These are phyloP conservation scores for Caracal caracal DNA, from an alignment of 2,113 vertebrate species.

Conservation along the genomic window DNA sequence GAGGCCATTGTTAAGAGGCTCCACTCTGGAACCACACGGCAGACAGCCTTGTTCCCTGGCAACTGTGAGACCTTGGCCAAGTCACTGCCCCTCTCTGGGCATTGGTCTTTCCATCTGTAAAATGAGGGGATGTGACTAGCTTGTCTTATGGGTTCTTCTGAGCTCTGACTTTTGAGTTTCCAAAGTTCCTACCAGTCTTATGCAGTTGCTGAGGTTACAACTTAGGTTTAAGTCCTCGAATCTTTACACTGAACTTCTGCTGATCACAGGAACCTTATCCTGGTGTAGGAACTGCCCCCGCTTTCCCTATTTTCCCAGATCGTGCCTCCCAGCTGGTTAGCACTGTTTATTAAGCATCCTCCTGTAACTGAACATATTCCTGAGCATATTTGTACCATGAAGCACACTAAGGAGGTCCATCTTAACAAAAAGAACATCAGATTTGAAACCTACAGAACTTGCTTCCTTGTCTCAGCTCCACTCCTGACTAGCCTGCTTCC, in stretches of 20 bases:
- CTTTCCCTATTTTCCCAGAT: not conserved
- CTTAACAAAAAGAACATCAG: not conserved
- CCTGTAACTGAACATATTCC: rapidly evolving
- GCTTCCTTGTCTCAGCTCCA: not conserved
- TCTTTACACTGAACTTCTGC: not conserved
- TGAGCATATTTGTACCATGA: too few relatives aligned
- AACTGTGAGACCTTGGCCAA: not conserved
- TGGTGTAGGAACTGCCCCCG: too few relatives aligned
- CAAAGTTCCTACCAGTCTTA: not conserved
- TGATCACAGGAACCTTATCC: not conserved
- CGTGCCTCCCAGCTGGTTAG: not conserved
- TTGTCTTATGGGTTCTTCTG: not conserved
- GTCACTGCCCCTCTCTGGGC: not conserved
- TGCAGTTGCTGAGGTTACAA: not conserved
- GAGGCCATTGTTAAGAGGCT: not conserved
- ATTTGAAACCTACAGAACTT: not conserved
- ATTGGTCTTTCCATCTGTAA: not conserved
- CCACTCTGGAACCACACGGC: not conserved
- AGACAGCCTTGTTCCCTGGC: not conserved
- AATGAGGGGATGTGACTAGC: not conserved
- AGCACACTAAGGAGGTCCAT: not conserved
- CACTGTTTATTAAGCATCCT: not conserved
- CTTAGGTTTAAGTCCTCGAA: not conserved
- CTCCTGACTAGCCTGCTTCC: not conserved
- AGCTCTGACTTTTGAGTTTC: not conserved